These are phyloP conservation scores for Podarcis cretensis DNA, from an alignment of 2,113 vertebrate genomes.

Conservation along the genomic window DNA sequence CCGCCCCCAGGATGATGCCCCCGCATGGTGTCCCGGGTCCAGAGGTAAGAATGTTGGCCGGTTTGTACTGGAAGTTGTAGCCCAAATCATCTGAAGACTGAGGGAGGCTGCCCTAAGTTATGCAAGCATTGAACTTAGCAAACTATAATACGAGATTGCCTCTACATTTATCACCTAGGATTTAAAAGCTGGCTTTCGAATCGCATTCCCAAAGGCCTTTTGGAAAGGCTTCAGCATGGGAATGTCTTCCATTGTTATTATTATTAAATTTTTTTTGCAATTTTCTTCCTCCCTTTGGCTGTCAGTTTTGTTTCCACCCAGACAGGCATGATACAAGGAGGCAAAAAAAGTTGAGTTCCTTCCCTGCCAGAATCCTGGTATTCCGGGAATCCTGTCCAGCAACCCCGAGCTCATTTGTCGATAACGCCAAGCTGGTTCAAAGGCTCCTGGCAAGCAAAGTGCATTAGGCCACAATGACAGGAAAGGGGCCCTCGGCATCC, in stretches of 20 bases:
- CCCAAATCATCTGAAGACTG: background rate
- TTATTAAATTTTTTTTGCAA: no score
- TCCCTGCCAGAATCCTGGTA: slow-evolving; percentile 7
- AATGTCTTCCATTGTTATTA: background rate
- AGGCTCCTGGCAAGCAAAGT: background rate
- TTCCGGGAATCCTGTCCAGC: background rate
- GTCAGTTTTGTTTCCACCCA: background rate
- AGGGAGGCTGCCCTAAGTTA: background rate
- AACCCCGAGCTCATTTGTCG: background rate
- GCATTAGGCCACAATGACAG: background rate
- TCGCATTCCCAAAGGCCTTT: no score
- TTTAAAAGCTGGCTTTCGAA: background rate
- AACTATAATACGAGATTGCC: background rate
- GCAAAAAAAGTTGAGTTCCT: background rate
- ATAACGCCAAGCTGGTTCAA: background rate
- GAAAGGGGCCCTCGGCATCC: background rate
- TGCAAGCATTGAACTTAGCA: background rate
- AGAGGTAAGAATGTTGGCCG: background rate
- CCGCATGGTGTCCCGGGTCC: no score
- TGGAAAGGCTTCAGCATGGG: background rate
- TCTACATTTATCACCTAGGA: background rate
- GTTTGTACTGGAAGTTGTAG: background rate
- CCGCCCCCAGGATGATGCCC: no score
- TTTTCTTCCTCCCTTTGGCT: background rate
- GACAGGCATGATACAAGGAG: no score